Evolutionary conservation across 2,888 invertebrate genomes (phyloP).

Genomic region (Cerceris rybyensis): DNA sequence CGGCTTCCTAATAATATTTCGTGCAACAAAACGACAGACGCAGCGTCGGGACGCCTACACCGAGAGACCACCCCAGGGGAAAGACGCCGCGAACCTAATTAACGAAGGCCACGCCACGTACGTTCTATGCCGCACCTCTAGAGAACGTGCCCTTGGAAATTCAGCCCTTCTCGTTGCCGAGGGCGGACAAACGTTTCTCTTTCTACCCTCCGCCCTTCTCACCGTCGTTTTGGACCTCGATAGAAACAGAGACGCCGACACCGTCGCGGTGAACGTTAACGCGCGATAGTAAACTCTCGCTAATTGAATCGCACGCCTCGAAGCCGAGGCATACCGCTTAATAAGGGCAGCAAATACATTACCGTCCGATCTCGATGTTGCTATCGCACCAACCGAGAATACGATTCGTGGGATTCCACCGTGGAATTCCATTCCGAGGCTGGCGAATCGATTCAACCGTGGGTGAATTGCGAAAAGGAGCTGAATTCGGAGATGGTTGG

Average conservation of each 20-base stretch:
- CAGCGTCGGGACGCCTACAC: neutral
- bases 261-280: neutral
- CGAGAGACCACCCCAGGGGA: neutral
- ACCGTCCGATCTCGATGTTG: constrained; percentile 56
- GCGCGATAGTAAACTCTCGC: constrained; percentile 40
- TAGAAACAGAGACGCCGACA: neutral
- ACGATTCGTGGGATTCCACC: constrained; percentile 49
- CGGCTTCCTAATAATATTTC: constrained; percentile 26
- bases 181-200: constrained; percentile 1
- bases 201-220: neutral
- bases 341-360: constrained; percentile 63
- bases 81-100: constrained; percentile 40
- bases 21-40: neutral
- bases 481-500: neutral
- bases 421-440: constrained; percentile 21
- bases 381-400: constrained; percentile 11
- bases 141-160: constrained; percentile 34
- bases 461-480: neutral
- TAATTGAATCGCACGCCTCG: constrained; percentile 57
- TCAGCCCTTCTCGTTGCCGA: constrained; percentile 21
- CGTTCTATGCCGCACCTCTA: neutral
- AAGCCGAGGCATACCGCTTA: constrained; percentile 29
- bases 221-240: neutral
- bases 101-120: constrained; percentile 13
- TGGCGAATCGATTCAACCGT: constrained; percentile 1